phyloP scores from a whole-genome alignment of 2,888 invertebrate species.

The Lottia scabra region DNA sequence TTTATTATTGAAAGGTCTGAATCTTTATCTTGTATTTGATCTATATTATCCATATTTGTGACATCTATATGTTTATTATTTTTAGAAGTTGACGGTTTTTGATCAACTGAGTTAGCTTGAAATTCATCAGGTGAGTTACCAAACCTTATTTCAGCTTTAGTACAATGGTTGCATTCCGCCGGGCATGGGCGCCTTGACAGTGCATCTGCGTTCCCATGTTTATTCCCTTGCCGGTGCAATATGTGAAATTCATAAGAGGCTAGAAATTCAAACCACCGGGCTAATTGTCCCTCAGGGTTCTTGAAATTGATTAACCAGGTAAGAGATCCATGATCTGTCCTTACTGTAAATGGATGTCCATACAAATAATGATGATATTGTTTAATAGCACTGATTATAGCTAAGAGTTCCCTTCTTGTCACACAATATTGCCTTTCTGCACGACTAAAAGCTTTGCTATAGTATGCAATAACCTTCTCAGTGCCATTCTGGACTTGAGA shows the following conservation, averaged over 20 bases:
- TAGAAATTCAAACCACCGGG: slow-evolving; percentile 15
- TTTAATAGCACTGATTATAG: slow-evolving; percentile 30
- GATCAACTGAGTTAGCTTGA: no score
- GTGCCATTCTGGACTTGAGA: slow-evolving; percentile 32
- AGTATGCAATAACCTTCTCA: slow-evolving; percentile 33
- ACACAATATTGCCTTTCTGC: slow-evolving; percentile 6
- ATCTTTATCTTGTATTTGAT: no score
- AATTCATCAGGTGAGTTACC: no score
- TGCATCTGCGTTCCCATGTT: no score
- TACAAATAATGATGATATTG: slow-evolving; percentile 35
- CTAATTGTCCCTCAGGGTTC: slow-evolving; percentile 22
- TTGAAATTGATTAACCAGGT: no score
- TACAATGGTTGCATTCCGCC: neutral
- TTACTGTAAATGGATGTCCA: slow-evolving; percentile 21
- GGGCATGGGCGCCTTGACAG: neutral
- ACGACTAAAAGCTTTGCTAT: slow-evolving; percentile 28
- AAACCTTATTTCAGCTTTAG: neutral
- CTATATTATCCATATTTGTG: no score
- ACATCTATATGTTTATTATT: no score
- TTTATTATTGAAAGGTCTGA: no score
- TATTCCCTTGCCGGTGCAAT: neutral
- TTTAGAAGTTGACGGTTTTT: no score
- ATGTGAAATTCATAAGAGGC: slow-evolving; percentile 18
- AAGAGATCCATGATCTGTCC: slow-evolving; percentile 33
- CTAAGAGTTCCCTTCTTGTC: slow-evolving; percentile 18